Percentiles rank a stretch among this genome's conserved stretches.
phyloP scores from a whole-genome alignment of 2,797 vertebrate species.

The Mastacembelus armatus region DNA sequence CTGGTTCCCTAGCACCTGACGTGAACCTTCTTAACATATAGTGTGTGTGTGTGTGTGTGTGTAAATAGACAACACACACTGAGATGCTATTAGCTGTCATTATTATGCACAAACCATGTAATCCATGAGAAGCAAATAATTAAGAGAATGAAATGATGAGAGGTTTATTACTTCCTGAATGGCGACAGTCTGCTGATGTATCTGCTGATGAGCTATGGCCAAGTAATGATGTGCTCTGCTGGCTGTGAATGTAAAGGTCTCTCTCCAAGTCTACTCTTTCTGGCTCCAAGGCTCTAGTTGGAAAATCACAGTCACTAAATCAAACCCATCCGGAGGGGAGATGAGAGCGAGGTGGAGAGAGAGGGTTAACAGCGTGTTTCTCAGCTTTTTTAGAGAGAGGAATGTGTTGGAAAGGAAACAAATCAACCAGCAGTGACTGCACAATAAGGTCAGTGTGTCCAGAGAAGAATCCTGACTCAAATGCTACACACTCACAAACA shows the following conservation, averaged over 20 bases:
- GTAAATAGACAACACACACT: slow-evolving; percentile 15
- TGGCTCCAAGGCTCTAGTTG: slow-evolving; percentile 68
- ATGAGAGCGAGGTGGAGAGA: slow-evolving; percentile 44
- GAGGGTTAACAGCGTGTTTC: slow-evolving; percentile 57
- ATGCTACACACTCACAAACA: slow-evolving; percentile 50
- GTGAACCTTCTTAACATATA: too few relatives aligned
- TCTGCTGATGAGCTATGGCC: slow-evolving; percentile 75
- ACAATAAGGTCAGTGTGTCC: slow-evolving; percentile 82
- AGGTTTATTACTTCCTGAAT: slow-evolving; percentile 73
- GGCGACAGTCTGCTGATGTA: slow-evolving; percentile 67
- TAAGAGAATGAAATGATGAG: slow-evolving; percentile 61
- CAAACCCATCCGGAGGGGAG: slow-evolving; percentile 69
- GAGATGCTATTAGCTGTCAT: slow-evolving; percentile 29
- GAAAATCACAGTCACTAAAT: slow-evolving; percentile 80
- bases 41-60: too few relatives aligned
- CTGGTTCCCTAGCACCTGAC: too few relatives aligned
- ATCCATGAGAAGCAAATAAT: slow-evolving; percentile 61
- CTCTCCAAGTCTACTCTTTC: slow-evolving; percentile 58
- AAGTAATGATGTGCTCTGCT: slow-evolving; percentile 73
- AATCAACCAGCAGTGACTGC: slow-evolving; percentile 77
- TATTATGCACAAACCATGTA: slow-evolving; percentile 44
- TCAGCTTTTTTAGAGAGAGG: slow-evolving; percentile 66
- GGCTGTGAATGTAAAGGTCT: slow-evolving; percentile 76
- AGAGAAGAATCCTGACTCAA: slow-evolving; percentile 68
- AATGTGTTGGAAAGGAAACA: slow-evolving; percentile 77